These are phyloP conservation scores for Nothobranchius kuhntae DNA, from an alignment of 2,113 vertebrate species.

Conservation along the genomic window DNA sequence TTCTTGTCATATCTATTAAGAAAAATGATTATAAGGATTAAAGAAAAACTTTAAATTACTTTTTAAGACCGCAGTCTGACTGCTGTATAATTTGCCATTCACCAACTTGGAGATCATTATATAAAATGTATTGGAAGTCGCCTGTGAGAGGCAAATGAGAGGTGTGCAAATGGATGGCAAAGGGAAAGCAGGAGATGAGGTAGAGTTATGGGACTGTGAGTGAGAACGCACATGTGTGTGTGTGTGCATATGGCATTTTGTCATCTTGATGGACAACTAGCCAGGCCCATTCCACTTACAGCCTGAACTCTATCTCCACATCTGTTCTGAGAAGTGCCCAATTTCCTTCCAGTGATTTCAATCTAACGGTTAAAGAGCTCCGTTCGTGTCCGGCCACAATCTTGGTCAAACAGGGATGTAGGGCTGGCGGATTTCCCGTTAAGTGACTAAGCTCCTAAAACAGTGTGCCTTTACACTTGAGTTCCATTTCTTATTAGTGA, in stretches of 20 bases:
- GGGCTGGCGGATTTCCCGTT: slow-evolving; percentile 18
- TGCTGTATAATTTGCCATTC: slow-evolving; percentile 25
- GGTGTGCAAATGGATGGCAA: slow-evolving; percentile 28
- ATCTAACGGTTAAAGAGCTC: slow-evolving; percentile 51
- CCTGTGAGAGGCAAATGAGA: slow-evolving; percentile 38
- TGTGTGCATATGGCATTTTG: slow-evolving; percentile 18
- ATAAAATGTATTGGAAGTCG: slow-evolving; percentile 58
- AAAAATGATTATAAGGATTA: no score
- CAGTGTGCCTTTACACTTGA: not conserved
- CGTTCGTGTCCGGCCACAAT: slow-evolving; percentile 14
- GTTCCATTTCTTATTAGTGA: slow-evolving; percentile 2
- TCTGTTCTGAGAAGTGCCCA: slow-evolving; percentile 53
- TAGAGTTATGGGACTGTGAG: slow-evolving; percentile 17
- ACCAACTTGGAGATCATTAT: slow-evolving; percentile 41
- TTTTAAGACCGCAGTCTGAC: not conserved
- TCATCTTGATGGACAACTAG: slow-evolving; percentile 60
- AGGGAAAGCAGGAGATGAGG: slow-evolving; percentile 37
- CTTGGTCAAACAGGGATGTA: slow-evolving; percentile 39
- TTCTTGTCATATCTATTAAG: not conserved
- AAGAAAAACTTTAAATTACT: no score
- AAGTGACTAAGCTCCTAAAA: not conserved
- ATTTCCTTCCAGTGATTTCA: slow-evolving; percentile 56
- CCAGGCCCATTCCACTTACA: slow-evolving; percentile 39
- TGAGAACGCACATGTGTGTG: slow-evolving; percentile 20
- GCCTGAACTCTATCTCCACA: slow-evolving; percentile 51